A percentile compares a stretch with the other conserved stretches of the same genome.
Conservation (phyloP, 2,888 invertebrate species). For the Tryphoninae sp. region DNA sequence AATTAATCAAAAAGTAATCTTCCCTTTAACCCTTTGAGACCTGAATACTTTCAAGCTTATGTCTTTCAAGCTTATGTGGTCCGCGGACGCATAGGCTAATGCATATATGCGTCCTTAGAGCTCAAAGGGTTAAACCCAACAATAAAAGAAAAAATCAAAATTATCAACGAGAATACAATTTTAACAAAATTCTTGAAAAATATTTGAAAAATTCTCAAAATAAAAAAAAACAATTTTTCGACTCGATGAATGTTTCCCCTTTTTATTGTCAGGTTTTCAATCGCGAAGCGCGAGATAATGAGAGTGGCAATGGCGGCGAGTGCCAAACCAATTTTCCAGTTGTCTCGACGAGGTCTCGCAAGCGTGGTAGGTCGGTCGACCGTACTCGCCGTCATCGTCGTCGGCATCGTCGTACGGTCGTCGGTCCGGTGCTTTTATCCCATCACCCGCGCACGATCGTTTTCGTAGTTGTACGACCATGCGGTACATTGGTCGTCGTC, state of each 20-base stretch:
- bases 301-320: conserved; percentile 16
- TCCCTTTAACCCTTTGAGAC: too few relatives aligned
- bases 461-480: conserved; percentile 43
- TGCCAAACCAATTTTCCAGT: conserved; percentile 63
- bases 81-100: too few relatives aligned
- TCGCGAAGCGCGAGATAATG: conserved; percentile 16
- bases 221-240: neutral
- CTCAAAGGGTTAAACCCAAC: too few relatives aligned
- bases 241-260: neutral
- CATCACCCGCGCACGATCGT: conserved; percentile 14
- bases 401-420: conserved; percentile 29
- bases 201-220: neutral
- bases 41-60: too few relatives aligned
- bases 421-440: conserved; percentile 50
- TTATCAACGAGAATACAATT: too few relatives aligned
- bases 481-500: conserved; percentile 16
- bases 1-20: too few relatives aligned
- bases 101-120: too few relatives aligned
- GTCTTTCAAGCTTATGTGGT: too few relatives aligned
- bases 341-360: conserved; percentile 57
- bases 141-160: too few relatives aligned
- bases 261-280: neutral
- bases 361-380: conserved; percentile 26
- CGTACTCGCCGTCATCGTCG: conserved; percentile 42
- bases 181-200: neutral